Evolutionary conservation across 2,113 vertebrate species (phyloP), one percentile per base, ranked within the genome.

Genomic region (Actenoides lindsayi): DNA sequence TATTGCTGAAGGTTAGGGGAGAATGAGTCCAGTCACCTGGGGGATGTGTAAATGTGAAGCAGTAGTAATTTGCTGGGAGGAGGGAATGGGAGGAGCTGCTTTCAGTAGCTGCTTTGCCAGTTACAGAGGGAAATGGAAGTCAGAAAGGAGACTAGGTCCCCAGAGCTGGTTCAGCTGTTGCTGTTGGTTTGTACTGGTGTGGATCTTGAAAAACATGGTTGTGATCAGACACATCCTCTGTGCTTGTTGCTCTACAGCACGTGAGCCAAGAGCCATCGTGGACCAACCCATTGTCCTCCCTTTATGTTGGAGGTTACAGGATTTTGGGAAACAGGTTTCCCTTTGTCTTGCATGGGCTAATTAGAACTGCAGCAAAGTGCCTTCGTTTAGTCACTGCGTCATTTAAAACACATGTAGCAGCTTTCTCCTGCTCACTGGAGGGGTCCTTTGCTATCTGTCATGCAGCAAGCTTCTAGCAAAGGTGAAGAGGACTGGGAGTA

Each of bases 231-330:
- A 21, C 1, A 1, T 41, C 24, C 0, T 2, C 25, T 71, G 20
- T 50, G 33, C 57, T 30, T 31, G 7, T 35, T 18, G 8, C 60
- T 77, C 17, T 23, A 1, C 35, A 31, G 6, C 6, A 0, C 1
- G 13, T 27, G 23, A 21, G 23, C 37, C 25, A 28, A 41, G 75
- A 51, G 15, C 33, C 13, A 2, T 73, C 53, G 64, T 2, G 1
- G 31, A 35, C 56, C 30, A 28, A 2, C 35, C 44, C 1, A 0
- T 53, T 20, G 30, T 60, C 28, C 33, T 63, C 28, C 17, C 33
- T 80, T 46, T 35, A 1, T 28, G 13, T 13, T 60, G 64, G 41
- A 53, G 23, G 33, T 30, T 3, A 37, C 18, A 63, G 73, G 50
- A 69, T 17, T 65, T 95, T 42, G 0, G 11, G 69, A 73, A 87